phyloP scores from a whole-genome alignment of 2,888 invertebrate species.

The Polietes domitor region DNA sequence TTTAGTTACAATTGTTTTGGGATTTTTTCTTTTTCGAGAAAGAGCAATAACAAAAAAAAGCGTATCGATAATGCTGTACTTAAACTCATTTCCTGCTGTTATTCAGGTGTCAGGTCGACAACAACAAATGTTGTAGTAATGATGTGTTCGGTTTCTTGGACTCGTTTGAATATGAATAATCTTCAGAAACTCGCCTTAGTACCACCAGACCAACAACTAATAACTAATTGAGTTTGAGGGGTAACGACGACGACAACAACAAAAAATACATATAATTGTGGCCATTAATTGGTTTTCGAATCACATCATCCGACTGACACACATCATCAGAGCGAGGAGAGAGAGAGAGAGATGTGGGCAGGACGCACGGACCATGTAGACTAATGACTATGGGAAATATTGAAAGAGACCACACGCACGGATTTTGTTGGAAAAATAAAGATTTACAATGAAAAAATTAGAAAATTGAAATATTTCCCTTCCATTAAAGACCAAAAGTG shows the following conservation, averaged over 20 bases:
- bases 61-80: too few species aligned
- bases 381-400: background rate
- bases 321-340: constrained; percentile 9
- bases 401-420: constrained; percentile 22
- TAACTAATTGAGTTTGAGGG: background rate
- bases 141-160: background rate
- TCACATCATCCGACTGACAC: constrained; percentile 27
- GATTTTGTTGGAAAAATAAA: background rate
- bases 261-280: constrained; percentile 5
- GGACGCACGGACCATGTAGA: background rate
- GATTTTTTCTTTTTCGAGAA: background rate
- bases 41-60: background rate
- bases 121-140: background rate
- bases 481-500: background rate
- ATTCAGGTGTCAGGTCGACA: constrained; percentile 20
- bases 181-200: background rate
- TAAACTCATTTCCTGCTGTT: constrained; percentile 24
- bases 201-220: background rate
- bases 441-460: background rate
- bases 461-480: background rate
- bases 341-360: background rate
- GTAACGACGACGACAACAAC: background rate
- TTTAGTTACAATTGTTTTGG: background rate
- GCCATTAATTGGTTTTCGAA: constrained; percentile 21
- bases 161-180: background rate